These are phyloP conservation scores for Sciurus niger DNA, from an alignment of 2,113 vertebrate species.

Conservation along the genomic window DNA sequence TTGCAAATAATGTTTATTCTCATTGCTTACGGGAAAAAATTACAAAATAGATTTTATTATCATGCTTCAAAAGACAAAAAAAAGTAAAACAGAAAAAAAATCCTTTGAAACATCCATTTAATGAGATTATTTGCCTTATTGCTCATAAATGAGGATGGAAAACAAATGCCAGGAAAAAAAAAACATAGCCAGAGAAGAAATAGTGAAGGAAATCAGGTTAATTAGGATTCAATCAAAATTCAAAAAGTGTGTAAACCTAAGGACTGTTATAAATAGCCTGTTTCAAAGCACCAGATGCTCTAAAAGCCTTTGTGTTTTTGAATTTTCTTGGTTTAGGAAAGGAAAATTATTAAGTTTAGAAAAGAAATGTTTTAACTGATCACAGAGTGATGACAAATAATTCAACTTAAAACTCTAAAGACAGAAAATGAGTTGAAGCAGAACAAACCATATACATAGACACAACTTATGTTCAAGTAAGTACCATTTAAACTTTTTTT, in stretches of 20 bases:
- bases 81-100: constrained; percentile 74
- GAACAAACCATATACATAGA: background rate
- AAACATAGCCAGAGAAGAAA: constrained; percentile 68
- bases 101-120: constrained; percentile 74
- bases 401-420: background rate
- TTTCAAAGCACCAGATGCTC: background rate
- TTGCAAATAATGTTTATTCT: constrained; percentile 1
- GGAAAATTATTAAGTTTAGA: background rate
- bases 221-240: constrained; percentile 67
- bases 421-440: background rate
- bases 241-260: background rate
- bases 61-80: constrained; percentile 68
- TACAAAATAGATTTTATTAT: constrained; percentile 48
- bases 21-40: constrained; percentile 38
- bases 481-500: background rate
- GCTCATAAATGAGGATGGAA: constrained; percentile 67
- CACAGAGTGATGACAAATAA: background rate
- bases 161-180: constrained; percentile 68
- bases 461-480: background rate
- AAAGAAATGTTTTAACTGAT: constrained; percentile 26
- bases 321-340: background rate
- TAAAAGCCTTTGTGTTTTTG: background rate
- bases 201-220: constrained; percentile 58
- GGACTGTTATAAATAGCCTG: background rate
- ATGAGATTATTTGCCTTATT: constrained; percentile 76